Evolutionary conservation across 2,797 vertebrate genomes (phyloP), one percentile per base, ranked within the genome.

Genomic region (Alosa sapidissima): DNA sequence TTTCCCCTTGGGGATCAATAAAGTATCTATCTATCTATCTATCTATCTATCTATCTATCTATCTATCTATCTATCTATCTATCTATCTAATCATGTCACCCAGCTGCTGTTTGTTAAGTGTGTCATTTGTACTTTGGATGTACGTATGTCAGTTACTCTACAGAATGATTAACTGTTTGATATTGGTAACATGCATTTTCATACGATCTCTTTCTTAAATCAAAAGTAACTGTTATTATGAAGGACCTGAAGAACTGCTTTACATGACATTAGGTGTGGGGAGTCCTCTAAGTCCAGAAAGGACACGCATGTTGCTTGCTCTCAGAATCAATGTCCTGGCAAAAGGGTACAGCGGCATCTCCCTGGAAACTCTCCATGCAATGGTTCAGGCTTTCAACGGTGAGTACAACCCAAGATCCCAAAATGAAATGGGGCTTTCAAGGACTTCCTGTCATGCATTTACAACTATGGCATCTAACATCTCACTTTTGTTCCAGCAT

Each of bases 311-410:
- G 98, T 94, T 99, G 83, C 93, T 99, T 84, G 98, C 98, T 0
- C 94, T 99, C 88, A 96, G 98, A 92, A 98, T 99, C 93, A 99
- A 99, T 81, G 96, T 99, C 86, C 94, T 99, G 88, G 98, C 98
- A 84, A 99, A 99, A 96, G 98, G 98, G 45, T 87, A 99, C 93
- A 99, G 98, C 33, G 98, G 98, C 36, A 96, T 99, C 93, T 99
- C 98, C 82, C 91, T 96, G 87, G 97, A 97, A 93, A 99, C 98
- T 0, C 96, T 99, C 68, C 92, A 96, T 60, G 96, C 95, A 92
- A 98, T 97, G 91, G 95, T 97, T 10, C 95, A 98, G 91, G 97
- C 93, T 8, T 99, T 99, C 91, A 99, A 99, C 28, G 97, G 98
- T 99, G 94, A 96, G 87, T 81, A 13, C 82, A 81, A 48, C 82